Evolutionary conservation across 2,888 invertebrate genomes (phyloP).

Genomic region (Eupeodes luniger): DNA sequence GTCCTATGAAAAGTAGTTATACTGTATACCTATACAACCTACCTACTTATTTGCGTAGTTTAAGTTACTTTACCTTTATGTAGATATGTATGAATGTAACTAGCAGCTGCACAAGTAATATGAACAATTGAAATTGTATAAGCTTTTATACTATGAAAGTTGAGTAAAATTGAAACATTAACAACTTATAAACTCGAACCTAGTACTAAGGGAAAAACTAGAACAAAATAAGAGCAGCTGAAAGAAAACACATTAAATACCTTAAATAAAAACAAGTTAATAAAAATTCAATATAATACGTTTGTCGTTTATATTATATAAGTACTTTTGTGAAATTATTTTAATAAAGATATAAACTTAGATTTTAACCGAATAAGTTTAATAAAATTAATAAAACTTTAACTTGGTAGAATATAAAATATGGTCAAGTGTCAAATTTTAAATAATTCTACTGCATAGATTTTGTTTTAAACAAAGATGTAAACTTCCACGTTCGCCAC

Average conservation of each 20-base stretch:
- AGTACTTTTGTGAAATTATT: too few relatives aligned
- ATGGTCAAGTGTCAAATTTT: too few relatives aligned
- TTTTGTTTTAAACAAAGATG: too few relatives aligned
- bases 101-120: slow-evolving; percentile 2
- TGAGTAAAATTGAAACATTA: slow-evolving; percentile 45
- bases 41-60: slow-evolving; percentile 39
- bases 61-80: slow-evolving; percentile 7
- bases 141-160: slow-evolving; percentile 47
- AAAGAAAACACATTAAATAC: slow-evolving; percentile 1
- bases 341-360: too few relatives aligned
- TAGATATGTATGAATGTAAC: not conserved
- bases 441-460: too few relatives aligned
- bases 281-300: slow-evolving; percentile 4
- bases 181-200: not conserved
- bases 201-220: not conserved
- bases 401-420: too few relatives aligned
- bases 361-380: too few relatives aligned
- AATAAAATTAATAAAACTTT: too few relatives aligned
- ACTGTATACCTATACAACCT: not conserved
- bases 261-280: slow-evolving; percentile 7
- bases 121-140: slow-evolving; percentile 56
- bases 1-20: slow-evolving; percentile 11
- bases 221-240: slow-evolving; percentile 21
- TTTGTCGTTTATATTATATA: too few relatives aligned
- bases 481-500: too few relatives aligned